Base-by-base conservation (phyloP, 2,797 vertebrate species). In the Fistularia commersonii region DNA sequence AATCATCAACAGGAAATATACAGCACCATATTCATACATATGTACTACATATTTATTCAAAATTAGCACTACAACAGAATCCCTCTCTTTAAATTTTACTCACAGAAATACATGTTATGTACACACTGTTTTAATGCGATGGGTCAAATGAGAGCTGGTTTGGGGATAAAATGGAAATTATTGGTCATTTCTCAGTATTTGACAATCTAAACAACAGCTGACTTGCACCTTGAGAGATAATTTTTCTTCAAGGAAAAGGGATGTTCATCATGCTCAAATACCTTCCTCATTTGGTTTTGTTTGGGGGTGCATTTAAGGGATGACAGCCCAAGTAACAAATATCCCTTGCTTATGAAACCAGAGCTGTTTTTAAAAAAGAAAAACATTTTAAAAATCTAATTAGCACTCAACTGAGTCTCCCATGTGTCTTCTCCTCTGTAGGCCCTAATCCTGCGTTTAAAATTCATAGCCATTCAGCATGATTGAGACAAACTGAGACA, bases 401-500 rank as follows among this genome's bases (percentile, higher is more conserved):
- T 84, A 88, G 79, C 78, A 81, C 80, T 82, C 73, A 63, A 76
- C 79, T 77, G 82, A 76, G 79, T 68, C 62, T 78, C 74, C 76
- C 72, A 69, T 77, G 69, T 61, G 83, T 61, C 64, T 60, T 53
- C 72, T 75, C 63, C 80, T 83, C 82, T 74, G 79, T 75, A 60
- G 83, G 72, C 73, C 58, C 69, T 89, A 88, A 88, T 87, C 82
- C 88, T 35, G 56, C 81, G 74, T 85, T 88, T 87, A 85, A 87
- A 87, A 89, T 88, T 82, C 88, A 87, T 84, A 87, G 84, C 85
- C 82, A 83, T 87, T 86, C 79, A 51, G 81, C 72, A 78, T 80
- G 81, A 81, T 80, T 84, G 81, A 86, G 85, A 86, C 82, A 83
- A 88, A 80, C 81, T 82, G 80, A 87, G 84, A 86, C 83, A 83